These are phyloP conservation scores for Eristalis intricaria DNA, from an alignment of 2,888 invertebrate species.

Conservation along the genomic window DNA sequence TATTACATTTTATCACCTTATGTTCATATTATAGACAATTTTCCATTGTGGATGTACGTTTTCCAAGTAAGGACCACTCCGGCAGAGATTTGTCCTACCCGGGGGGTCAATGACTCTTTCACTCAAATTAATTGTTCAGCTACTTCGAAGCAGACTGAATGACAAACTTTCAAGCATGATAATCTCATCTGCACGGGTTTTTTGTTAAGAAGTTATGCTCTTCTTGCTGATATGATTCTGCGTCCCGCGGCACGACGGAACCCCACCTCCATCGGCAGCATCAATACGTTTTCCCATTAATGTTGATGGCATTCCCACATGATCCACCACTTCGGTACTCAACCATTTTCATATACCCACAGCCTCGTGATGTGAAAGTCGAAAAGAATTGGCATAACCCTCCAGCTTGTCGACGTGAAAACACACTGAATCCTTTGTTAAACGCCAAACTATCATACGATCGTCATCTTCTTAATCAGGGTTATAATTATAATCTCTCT, in stretches of 20 bases:
- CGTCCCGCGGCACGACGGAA: not conserved
- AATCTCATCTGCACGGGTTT: not conserved
- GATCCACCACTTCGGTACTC: not conserved
- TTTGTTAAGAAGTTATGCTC: not conserved
- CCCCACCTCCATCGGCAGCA: not conserved
- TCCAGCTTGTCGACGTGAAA: not conserved
- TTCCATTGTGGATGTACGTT: too few relatives aligned
- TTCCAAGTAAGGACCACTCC: too few relatives aligned
- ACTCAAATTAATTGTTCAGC: not conserved
- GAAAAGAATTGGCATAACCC: not conserved
- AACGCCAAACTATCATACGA: not conserved
- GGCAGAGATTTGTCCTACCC: too few relatives aligned
- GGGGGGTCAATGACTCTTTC: not conserved
- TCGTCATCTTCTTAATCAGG: not conserved
- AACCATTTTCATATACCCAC: too few relatives aligned
- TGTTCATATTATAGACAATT: too few relatives aligned
- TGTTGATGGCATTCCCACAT: not conserved
- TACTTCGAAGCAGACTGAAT: not conserved
- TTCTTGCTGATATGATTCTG: not conserved
- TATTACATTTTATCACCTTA: too few relatives aligned
- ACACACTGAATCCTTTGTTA: not conserved
- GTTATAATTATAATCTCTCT: conserved; percentile 5
- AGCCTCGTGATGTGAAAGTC: not conserved
- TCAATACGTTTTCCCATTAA: not conserved
- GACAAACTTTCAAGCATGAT: not conserved